Base-by-base conservation (phyloP, 2,888 invertebrate genomes). In the Eristalis intricaria region DNA sequence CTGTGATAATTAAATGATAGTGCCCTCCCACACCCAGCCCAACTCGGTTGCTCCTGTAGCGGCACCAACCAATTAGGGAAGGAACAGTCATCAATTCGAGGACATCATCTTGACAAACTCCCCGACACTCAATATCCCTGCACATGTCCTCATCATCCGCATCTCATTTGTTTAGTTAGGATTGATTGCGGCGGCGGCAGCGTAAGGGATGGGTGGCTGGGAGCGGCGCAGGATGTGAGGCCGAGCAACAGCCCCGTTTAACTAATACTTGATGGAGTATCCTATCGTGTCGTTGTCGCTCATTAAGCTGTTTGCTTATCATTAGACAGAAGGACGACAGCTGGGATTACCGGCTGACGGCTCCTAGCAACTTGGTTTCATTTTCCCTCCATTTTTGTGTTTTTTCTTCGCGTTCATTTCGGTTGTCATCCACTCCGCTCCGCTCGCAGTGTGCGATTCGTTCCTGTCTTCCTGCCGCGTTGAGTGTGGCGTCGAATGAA, bases 261-360 rank as follows among this genome's bases (percentile, higher is more conserved):
- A 78, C 81, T 75, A 82, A 82, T 86, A 69, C 86, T 79, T 83
- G 78, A 87, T 79, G 75, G 65, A 69, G 75, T 75, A 15, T 66
- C 60, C 71, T 19, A 71, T 82, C 78, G 75, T 79, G 74, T 78
- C 75, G 66, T 63, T 87, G 86, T 83, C 66, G 79, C 86, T 87
- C 84, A 87, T 87, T 87, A 87, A 87, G 83, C 84, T 87, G 86
- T 87, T 87, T 87, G 78, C 86, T 87, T 83, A 82, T 84, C 86
- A 87, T 87, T 87, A 87, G 86, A 83, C 86, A 84, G 79, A 79
- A 71, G 79, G 68, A 75, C 78, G 86, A 87, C 86, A 87, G 86
- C 79, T 87, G 83, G 83, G 78, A 83, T 87, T 87, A 83, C 63
- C 79, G 26, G 71, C 70, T 79, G 86, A 79, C 78, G 65, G 79